Base-by-base conservation (phyloP, 2,797 vertebrate genomes). In the Clarias platycephalus region DNA sequence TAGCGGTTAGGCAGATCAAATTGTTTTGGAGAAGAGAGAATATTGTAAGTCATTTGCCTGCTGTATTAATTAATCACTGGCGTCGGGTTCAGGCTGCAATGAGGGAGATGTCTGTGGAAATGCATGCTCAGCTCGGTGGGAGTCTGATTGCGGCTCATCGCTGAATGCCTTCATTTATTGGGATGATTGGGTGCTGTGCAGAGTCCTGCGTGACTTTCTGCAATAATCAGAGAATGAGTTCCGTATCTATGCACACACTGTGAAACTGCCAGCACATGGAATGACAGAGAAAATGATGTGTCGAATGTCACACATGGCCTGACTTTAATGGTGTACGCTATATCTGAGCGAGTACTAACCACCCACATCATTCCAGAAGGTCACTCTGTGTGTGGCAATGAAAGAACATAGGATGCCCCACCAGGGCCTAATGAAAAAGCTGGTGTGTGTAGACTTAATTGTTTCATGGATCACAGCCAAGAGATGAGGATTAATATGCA, bases 61-160 rank as follows among this genome's bases (percentile, higher is more conserved):
- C 82, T 85, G 84, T 89, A 89, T 88, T 89, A 89, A 89, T 89
- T 88, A 88, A 88, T 89, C 89, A 89, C 85, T 88, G 88, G 86
- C 88, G 82, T 84, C 81, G 76, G 80, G 82, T 87, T 82, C 67
- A 57, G 87, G 85, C 82, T 86, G 75, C 68, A 67, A 82, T 60
- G 62, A 86, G 85, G 78, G 86, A 81, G 83, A 71, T 75, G 85
- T 87, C 83, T 58, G 86, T 87, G 83, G 72, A 86, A 86, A 75
- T 81, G 72, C 83, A 77, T 6, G 66, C 84, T 86, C 80, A 85
- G 83, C 89, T 89, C 86, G 84, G 86, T 84, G 84, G 89, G 89
- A 87, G 87, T 87, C 89, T 88, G 88, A 89, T 88, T 88, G 86
- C 77, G 62, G 86, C 87, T 89, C 86, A 88, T 88, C 84, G 80